phyloP scores from a whole-genome alignment of 2,888 invertebrate genomes.

The Chrysolina americana region DNA sequence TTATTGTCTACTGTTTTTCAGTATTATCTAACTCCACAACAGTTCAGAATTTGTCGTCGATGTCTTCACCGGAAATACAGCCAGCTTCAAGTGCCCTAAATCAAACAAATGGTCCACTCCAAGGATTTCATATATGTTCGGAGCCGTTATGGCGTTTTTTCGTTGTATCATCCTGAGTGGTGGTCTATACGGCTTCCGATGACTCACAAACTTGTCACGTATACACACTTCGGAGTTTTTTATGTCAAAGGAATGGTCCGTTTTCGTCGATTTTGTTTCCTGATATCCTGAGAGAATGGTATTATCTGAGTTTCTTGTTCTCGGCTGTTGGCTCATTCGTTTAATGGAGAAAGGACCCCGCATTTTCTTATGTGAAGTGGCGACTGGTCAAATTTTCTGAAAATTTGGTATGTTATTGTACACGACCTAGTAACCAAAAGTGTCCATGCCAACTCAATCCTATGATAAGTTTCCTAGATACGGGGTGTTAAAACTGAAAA shows the following conservation, averaged over 20 bases:
- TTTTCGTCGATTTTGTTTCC: background rate
- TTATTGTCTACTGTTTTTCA: background rate
- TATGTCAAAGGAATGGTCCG: background rate
- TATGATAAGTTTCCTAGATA: too few relatives aligned
- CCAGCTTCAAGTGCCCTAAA: conserved; percentile 2
- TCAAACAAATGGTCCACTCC: conserved; percentile 16
- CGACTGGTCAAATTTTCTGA: too few relatives aligned
- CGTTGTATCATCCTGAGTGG: background rate
- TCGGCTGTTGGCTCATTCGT: background rate
- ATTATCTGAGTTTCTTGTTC: background rate
- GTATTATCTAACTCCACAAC: background rate
- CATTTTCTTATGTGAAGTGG: too few relatives aligned
- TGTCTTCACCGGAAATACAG: background rate
- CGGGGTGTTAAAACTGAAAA: too few relatives aligned
- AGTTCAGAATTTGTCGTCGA: background rate
- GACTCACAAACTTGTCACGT: conserved; percentile 21
- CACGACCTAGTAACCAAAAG: too few relatives aligned
- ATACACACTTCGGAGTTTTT: conserved; percentile 1
- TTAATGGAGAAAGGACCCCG: too few relatives aligned
- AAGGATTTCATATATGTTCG: conserved; percentile 15
- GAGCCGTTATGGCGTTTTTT: background rate
- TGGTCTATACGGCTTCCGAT: conserved; percentile 4
- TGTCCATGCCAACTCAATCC: too few relatives aligned
- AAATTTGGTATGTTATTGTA: too few relatives aligned
- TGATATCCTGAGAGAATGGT: conserved; percentile 1